Conservation (phyloP, 2,113 vertebrate genomes). For the Planiliza haematocheilus region DNA sequence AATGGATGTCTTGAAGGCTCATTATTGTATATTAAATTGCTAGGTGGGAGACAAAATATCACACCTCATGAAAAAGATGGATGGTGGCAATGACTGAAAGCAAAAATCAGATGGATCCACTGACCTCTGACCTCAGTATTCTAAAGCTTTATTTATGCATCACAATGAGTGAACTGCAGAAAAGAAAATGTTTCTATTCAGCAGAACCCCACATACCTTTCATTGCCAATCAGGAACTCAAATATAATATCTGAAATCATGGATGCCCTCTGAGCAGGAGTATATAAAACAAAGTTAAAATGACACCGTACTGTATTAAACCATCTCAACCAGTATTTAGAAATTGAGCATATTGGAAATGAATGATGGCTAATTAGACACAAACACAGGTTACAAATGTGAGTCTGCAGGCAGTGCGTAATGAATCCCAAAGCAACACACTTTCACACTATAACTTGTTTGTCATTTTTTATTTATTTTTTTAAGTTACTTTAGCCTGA, state of each 20-base stretch:
- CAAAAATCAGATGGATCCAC: constrained; percentile 5
- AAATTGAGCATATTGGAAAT: too few species aligned
- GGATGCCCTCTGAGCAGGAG: not conserved
- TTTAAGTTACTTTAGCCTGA: too few species aligned
- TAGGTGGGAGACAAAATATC: not conserved
- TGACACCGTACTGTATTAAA: not conserved
- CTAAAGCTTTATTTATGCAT: not conserved
- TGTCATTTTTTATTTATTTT: too few species aligned
- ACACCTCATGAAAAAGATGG: constrained; percentile 21
- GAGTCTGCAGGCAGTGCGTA: too few species aligned
- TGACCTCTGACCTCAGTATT: constrained; percentile 43
- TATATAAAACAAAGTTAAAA: rapidly evolving
- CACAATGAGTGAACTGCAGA: not conserved
- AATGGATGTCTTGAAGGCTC: constrained; percentile 3
- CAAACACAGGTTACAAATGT: too few species aligned
- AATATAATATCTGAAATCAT: not conserved
- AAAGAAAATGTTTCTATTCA: not conserved
- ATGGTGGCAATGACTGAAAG: not conserved
- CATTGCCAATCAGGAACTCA: too few species aligned
- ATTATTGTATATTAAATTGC: constrained; percentile 3
- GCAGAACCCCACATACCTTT: too few species aligned
- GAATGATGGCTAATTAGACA: too few species aligned
- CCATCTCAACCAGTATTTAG: too few species aligned
- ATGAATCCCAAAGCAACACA: too few species aligned
- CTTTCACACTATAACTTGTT: too few species aligned